These are phyloP conservation scores for Crotophaga sulcirostris DNA, from an alignment of 2,113 vertebrate genomes.

Conservation along the genomic window DNA sequence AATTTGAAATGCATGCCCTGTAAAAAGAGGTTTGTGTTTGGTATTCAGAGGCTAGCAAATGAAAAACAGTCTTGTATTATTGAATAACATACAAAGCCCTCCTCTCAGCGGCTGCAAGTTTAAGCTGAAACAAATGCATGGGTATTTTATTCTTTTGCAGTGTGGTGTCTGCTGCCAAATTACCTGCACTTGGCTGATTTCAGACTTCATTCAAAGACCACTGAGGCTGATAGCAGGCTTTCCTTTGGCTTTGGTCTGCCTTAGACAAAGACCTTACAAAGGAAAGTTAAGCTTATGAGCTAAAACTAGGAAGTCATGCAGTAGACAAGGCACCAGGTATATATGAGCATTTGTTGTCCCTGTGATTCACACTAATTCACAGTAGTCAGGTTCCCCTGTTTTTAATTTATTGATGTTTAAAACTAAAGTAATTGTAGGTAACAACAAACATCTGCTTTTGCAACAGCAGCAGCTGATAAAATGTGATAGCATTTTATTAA, in stretches of 20 bases:
- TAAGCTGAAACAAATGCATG: neutral
- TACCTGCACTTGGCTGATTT: neutral
- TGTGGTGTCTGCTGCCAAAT: neutral
- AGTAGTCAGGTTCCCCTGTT: neutral
- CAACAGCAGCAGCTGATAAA: neutral
- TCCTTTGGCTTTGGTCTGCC: neutral
- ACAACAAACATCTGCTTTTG: neutral
- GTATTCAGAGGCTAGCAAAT: neutral
- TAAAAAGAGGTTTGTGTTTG: neutral
- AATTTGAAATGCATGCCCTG: neutral
- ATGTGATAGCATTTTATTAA: neutral
- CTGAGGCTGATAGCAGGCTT: neutral
- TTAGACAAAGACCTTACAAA: neutral
- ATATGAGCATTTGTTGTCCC: neutral
- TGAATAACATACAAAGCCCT: neutral
- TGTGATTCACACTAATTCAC: neutral
- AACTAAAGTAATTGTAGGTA: neutral
- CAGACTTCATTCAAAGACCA: neutral
- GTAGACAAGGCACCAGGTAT: neutral
- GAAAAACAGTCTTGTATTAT: neutral
- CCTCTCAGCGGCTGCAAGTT: neutral
- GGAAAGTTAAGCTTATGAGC: neutral
- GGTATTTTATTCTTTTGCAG: neutral
- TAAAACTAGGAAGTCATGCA: neutral
- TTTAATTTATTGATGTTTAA: neutral